Evolutionary conservation across 1,140 invertebrate genomes (phyloP).

Genomic region (Monomorium pharaonis): DNA sequence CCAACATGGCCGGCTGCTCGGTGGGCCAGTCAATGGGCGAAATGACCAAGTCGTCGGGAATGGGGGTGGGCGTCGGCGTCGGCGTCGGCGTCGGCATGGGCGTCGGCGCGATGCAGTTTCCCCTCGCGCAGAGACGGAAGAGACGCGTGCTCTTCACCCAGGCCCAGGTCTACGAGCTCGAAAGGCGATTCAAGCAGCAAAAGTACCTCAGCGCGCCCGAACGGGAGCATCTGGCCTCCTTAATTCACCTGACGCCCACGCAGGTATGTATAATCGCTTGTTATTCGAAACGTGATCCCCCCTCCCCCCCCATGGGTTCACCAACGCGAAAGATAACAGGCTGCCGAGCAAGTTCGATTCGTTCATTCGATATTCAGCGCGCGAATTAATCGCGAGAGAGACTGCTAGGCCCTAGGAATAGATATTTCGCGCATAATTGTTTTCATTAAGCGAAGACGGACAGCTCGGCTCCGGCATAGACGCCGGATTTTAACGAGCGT

Average conservation of each 20-base stretch:
- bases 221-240: constrained; percentile 96
- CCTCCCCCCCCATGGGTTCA: background rate
- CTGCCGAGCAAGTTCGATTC: background rate
- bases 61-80: constrained; percentile 87
- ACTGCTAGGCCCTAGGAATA: background rate
- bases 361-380: background rate
- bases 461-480: constrained; percentile 25
- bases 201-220: constrained; percentile 99
- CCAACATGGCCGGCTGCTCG: constrained; percentile 87
- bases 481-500: constrained; percentile 67
- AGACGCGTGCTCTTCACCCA: constrained; percentile 99
- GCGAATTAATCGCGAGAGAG: background rate
- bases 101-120: constrained; percentile 96
- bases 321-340: background rate
- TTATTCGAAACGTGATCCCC: background rate
- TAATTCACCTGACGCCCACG: constrained; percentile 97
- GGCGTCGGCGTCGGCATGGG: constrained; percentile 92
- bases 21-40: constrained; percentile 94
- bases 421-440: background rate
- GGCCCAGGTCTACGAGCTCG: constrained; percentile 99
- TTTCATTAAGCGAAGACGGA: background rate
- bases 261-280: constrained; percentile 89
- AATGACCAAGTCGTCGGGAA: constrained; percentile 89
- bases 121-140: constrained; percentile 95
- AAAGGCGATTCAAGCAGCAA: constrained; percentile 97